A percentile compares a stretch with the other conserved stretches of the same genome.
Evolutionary conservation across 2,888 invertebrate genomes (phyloP).

Genomic region (Folsomia candida): DNA sequence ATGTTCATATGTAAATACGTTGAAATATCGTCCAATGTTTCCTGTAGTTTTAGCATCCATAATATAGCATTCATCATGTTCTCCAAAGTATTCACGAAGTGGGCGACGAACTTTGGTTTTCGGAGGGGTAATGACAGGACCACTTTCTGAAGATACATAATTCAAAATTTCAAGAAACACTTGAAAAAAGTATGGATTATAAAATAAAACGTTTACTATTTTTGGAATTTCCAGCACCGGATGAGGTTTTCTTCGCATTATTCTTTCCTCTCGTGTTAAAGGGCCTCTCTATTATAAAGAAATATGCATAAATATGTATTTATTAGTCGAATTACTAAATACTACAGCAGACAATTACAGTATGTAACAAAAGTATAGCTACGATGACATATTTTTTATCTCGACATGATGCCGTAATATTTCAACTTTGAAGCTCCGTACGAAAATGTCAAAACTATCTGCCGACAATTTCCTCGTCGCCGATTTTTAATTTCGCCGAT

Average conservation of each 20-base stretch:
- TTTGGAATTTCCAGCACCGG: neutral
- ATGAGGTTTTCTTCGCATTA: neutral
- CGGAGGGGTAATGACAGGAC: conserved; percentile 52
- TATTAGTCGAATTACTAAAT: neutral
- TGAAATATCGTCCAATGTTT: conserved; percentile 93
- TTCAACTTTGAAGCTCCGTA: no score
- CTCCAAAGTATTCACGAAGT: conserved; percentile 71
- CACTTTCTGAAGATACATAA: no score
- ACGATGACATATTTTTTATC: no score
- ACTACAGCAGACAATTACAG: no score
- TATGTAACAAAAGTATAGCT: no score
- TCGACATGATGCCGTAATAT: no score
- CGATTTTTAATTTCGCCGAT: no score
- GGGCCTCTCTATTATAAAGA: neutral
- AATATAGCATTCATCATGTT: conserved; percentile 81
- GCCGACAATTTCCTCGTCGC: no score
- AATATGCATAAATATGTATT: no score
- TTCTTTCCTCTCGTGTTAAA: neutral
- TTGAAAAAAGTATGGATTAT: no score
- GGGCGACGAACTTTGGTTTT: conserved; percentile 55
- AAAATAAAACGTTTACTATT: neutral
- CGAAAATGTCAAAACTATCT: no score
- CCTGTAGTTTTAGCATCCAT: conserved; percentile 97
- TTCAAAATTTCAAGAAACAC: neutral
- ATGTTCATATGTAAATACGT: conserved; percentile 64